Base-by-base conservation (phyloP, 2,113 vertebrate genomes). In the Psilopsiagon aymara region DNA sequence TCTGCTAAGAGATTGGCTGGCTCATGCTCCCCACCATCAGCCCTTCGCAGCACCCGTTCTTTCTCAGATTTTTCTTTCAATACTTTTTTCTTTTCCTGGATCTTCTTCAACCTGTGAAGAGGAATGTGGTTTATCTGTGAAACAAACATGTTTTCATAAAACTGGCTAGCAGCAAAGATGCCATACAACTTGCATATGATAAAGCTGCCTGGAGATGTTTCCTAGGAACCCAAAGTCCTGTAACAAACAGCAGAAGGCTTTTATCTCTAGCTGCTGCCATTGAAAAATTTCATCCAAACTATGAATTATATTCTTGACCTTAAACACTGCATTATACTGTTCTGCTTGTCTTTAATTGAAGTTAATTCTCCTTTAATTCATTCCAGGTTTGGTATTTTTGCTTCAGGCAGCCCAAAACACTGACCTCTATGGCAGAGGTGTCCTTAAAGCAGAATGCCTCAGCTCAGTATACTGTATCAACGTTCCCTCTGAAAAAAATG, bases 81-180 rank as follows among this genome's bases (percentile, higher is more conserved):
- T 95, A 99, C 98, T 96, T 99, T 99, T 97, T 99, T 99, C 98
- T 99, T 99, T 97, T 99, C 99, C 79, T 99, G 99, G 94, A 99
- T 99, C 97, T 99, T 99, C 98, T 99, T 99, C 97, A 99, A 98
- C 96, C 99, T 99, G 90, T 28, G 57, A 82, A 77, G 55, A 93
- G 13, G 86, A 76, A 57, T 2, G 4, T 13, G 14, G 12, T 55
- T 88, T 67, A 73, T 46, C 68, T 64, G 60, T 71, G 60, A 81
- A 95, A 64, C 17, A 49, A 49, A 1, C 9, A 46, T 10, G 3
- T 83, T 68, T 71, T 60, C 62, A 39, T 71, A 49, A 15, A 92
- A 63, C 7, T 68, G 51, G 7, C 64, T 53, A 82, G 55, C 59
- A 92, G 37, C 86, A 95, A 88, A 57, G 66, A 47, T 68, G 43